Base-by-base conservation (phyloP, 2,888 invertebrate genomes). In the Scaptomyza caliginosa region DNA sequence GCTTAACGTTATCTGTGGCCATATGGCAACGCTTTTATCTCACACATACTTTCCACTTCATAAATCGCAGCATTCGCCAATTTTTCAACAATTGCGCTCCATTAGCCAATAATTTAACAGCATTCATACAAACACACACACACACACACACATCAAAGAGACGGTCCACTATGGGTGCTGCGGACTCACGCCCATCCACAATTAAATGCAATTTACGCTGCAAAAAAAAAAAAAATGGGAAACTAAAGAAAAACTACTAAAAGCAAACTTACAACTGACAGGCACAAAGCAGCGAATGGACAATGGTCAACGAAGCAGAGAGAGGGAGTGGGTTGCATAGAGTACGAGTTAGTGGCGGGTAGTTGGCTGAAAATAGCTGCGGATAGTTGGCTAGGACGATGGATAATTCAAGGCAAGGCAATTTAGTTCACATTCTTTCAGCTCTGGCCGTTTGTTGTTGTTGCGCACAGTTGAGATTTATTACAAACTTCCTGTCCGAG, bases 401-500 rank as follows among this genome's bases (percentile, higher is more conserved):
- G 42, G 23, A 82, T 76, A 83, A 83, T 81, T 76, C 64, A 73
- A 67, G 80, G 77, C 75, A 52, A 64, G 73, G 85, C 76, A 66
- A 83, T 86, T 81, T 86, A 71, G 74, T 66, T 74, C 56, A 36
- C 46, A 46, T 58, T 58, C 38, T 49, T 58, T 45, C 40, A 3
- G 11, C n/a, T 13, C 4, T 8, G 2, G 7, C 21, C 17, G 10
- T 4, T 21, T 36, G 38, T 34, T 45, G 43, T 5, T 48, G 26
- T 24, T 21, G 56, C 21, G 24, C 55, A 51, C 34, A 49, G 78
- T 42, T 32, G 69, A 82, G 74, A 84, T 84, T 84, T 84, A 84
- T 84, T 87, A 86, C 88, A 63, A 64, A 85, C 79, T 85, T 84
- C 83, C 83, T 82, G 88, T 74, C 86, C 83, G 67, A 85, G 86